These are phyloP conservation scores for Antheraea mylitta DNA, from an alignment of 1,140 invertebrate species.

Conservation along the genomic window DNA sequence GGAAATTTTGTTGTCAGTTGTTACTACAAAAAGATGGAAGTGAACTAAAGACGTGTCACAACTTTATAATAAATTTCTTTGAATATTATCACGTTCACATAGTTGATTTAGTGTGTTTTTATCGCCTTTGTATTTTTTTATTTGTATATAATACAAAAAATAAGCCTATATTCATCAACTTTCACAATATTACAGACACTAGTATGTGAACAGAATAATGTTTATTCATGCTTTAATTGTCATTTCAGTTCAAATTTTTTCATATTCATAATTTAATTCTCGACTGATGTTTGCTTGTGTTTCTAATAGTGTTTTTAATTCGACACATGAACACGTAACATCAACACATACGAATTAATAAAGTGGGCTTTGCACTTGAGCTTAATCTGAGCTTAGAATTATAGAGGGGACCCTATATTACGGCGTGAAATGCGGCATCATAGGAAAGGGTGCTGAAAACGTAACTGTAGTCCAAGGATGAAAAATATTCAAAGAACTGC, in stretches of 20 bases:
- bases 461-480: too few relatives aligned
- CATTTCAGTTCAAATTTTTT: not conserved
- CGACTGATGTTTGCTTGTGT: not conserved
- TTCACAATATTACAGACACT: not conserved
- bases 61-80: not conserved
- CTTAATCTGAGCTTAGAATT: not conserved
- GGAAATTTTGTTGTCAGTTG: too few relatives aligned
- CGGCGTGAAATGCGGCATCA: too few relatives aligned
- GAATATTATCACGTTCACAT: not conserved
- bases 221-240: not conserved
- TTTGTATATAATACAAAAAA: too few relatives aligned
- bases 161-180: too few relatives aligned
- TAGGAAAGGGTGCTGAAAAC: too few relatives aligned
- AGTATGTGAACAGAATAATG: conserved; percentile 14
- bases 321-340: not conserved
- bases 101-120: not conserved
- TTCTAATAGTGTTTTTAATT: not conserved
- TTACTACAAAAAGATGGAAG: not conserved
- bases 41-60: not conserved
- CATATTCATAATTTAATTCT: not conserved
- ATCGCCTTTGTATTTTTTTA: too few relatives aligned
- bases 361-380: not conserved
- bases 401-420: too few relatives aligned
- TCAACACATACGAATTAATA: not conserved
- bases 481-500: too few relatives aligned